These are phyloP conservation scores for Oryzias dopingdopingensis DNA, from an alignment of 2,797 vertebrate species.

Conservation along the genomic window DNA sequence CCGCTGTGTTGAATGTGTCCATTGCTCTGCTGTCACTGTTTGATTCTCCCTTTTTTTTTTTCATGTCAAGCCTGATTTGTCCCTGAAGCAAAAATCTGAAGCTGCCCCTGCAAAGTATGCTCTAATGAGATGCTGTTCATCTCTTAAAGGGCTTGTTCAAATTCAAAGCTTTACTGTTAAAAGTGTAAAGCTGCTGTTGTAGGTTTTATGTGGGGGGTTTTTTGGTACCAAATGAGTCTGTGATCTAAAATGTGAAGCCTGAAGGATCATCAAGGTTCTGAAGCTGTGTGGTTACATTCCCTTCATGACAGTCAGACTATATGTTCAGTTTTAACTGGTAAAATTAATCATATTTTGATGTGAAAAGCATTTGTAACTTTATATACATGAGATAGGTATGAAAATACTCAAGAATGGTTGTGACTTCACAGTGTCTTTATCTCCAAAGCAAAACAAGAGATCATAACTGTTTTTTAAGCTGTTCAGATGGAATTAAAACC, in stretches of 20 bases:
- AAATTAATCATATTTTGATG: too few species aligned
- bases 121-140: conserved; percentile 25
- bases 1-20: conserved; percentile 33
- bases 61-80: conserved; percentile 33
- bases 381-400: too few species aligned
- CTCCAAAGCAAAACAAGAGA: too few species aligned
- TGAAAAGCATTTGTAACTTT: too few species aligned
- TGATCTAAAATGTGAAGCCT: conserved; percentile 4
- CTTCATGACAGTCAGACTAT: not conserved
- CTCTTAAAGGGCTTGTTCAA: conserved; percentile 25
- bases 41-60: conserved; percentile 13
- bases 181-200: not conserved
- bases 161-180: conserved; percentile 15
- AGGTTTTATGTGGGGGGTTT: not conserved
- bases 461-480: too few species aligned
- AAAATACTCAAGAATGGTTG: too few species aligned
- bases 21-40: conserved; percentile 31
- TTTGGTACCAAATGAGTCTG: conserved; percentile 14
- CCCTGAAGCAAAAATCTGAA: conserved; percentile 31
- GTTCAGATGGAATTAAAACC: too few species aligned
- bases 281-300: not conserved
- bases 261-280: conserved; percentile 16
- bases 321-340: not conserved
- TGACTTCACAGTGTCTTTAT: too few species aligned
- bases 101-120: conserved; percentile 22